Percentiles rank a stretch among this genome's conserved stretches.
These are phyloP conservation scores for Ceramica pisi DNA, from an alignment of 2,888 invertebrate genomes.

Conservation along the genomic window DNA sequence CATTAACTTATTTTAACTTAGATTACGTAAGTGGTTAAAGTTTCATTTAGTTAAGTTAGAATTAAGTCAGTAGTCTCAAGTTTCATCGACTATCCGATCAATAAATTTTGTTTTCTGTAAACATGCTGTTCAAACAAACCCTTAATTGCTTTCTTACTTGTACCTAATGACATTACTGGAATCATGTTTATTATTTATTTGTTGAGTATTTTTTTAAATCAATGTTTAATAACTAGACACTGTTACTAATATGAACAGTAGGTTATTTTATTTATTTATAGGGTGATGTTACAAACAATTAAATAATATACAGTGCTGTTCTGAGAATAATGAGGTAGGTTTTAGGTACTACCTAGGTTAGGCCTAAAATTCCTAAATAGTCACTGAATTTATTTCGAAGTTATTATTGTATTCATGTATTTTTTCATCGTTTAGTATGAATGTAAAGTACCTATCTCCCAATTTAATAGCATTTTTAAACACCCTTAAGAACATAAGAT, in stretches of 20 bases:
- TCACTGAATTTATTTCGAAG: not conserved
- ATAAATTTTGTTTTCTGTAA: slow-evolving; percentile 51
- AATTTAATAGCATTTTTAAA: not conserved
- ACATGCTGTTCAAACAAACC: slow-evolving; percentile 20
- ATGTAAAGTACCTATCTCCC: not conserved
- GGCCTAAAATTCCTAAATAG: slow-evolving; percentile 27
- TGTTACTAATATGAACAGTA: too few species aligned
- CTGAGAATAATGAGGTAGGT: not conserved
- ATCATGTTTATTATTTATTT: not conserved
- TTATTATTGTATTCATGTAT: not conserved
- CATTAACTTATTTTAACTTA: slow-evolving; percentile 60
- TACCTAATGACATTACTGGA: not conserved
- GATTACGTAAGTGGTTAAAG: slow-evolving; percentile 60
- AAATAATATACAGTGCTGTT: not conserved
- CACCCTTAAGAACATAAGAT: too few species aligned
- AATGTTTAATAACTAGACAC: not conserved
- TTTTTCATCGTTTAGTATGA: not conserved
- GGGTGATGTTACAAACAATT: not conserved
- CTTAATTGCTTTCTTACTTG: slow-evolving; percentile 13
- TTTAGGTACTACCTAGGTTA: not conserved
- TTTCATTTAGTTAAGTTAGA: slow-evolving; percentile 61
- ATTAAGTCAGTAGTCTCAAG: slow-evolving; percentile 57
- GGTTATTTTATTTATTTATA: not conserved
- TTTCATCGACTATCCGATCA: slow-evolving; percentile 49
- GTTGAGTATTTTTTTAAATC: not conserved